These are phyloP conservation scores for Pampus argenteus DNA, from an alignment of 2,797 vertebrate genomes.

Conservation along the genomic window DNA sequence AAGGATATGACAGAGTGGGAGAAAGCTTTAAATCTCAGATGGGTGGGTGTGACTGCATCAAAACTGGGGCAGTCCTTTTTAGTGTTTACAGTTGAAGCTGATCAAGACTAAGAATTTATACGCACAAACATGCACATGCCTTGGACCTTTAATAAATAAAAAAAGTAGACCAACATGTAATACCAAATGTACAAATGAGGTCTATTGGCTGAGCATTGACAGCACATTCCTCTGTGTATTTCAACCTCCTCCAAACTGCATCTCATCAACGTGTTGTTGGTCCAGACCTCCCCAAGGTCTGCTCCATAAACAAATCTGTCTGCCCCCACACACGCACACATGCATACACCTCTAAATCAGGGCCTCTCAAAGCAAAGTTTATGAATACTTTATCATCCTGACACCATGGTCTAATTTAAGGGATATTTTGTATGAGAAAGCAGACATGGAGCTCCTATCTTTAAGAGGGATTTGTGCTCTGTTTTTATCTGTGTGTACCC, in stretches of 20 bases:
- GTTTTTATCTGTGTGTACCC: conserved; percentile 4
- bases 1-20: not conserved
- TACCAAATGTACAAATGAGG: not conserved
- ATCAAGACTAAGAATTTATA: not conserved
- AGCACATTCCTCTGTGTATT: conserved; percentile 45
- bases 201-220: conserved; percentile 9
- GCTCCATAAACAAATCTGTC: conserved; percentile 55
- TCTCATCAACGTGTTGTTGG: conserved; percentile 46
- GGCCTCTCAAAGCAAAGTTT: conserved; percentile 38
- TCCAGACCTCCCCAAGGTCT: conserved; percentile 46
- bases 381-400: conserved; percentile 44
- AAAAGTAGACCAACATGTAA: not conserved
- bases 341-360: conserved; percentile 24
- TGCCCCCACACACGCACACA: conserved; percentile 7
- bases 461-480: conserved; percentile 20
- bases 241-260: conserved; percentile 9
- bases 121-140: not conserved
- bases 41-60: not conserved
- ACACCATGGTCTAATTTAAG: conserved; percentile 32
- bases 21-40: not conserved
- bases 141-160: not conserved
- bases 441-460: not conserved
- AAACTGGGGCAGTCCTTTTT: not conserved
- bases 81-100: not conserved
- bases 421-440: conserved; percentile 26